Percentiles rank a stretch among this genome's conserved stretches.
Evolutionary conservation across 2,888 invertebrate genomes (phyloP).

Genomic region (Trilocha varians): DNA sequence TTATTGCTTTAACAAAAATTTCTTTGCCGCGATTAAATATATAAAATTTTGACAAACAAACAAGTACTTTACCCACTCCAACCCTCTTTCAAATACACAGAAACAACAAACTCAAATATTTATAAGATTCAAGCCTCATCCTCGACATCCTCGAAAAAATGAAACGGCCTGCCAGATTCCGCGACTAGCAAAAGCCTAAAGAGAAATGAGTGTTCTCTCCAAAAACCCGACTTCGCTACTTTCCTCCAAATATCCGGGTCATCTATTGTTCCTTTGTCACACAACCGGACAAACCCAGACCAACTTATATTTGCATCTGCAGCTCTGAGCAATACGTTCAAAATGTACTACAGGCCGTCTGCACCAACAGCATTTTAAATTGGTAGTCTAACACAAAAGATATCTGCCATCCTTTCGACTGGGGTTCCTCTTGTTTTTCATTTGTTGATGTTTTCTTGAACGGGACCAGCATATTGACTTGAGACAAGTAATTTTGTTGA

Average conservation of each 20-base stretch:
- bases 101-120: too few species aligned
- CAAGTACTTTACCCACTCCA: too few species aligned
- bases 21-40: too few species aligned
- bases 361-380: conserved; percentile 17
- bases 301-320: conserved; percentile 37
- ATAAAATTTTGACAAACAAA: too few species aligned
- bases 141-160: neutral
- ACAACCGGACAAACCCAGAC: conserved; percentile 41
- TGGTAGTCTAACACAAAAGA: conserved; percentile 39
- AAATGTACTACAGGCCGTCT: conserved; percentile 14
- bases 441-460: conserved; percentile 33
- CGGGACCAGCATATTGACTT: conserved; percentile 22
- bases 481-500: conserved; percentile 36
- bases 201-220: conserved; percentile 22
- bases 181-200: conserved; percentile 3
- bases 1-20: too few species aligned
- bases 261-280: conserved; percentile 60
- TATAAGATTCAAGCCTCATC: too few species aligned
- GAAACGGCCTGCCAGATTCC: conserved; percentile 4
- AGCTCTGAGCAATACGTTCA: conserved; percentile 21
- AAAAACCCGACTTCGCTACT: conserved; percentile 44
- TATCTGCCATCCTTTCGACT: conserved; percentile 35
- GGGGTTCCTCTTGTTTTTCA: conserved; percentile 35
- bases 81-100: too few species aligned
- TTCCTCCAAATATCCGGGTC: conserved; percentile 58